These are phyloP conservation scores for Anniella stebbinsi DNA, from an alignment of 2,797 vertebrate species.

Conservation along the genomic window DNA sequence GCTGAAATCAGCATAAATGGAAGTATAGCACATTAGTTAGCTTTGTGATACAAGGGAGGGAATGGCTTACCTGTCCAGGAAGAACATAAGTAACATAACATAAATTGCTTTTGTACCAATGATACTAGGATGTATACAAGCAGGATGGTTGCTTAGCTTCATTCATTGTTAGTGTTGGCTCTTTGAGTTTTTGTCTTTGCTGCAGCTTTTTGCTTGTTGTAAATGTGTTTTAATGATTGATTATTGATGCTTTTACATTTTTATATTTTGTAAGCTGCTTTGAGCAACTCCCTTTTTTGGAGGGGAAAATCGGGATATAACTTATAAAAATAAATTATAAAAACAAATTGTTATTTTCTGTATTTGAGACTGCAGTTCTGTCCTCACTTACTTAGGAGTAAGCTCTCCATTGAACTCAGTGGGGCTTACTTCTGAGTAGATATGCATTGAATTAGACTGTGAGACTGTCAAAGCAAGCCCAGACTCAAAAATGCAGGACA, in stretches of 20 bases:
- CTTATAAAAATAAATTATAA: neutral
- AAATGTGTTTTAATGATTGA: neutral
- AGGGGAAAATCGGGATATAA: neutral
- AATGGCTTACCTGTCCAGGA: neutral
- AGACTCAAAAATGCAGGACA: neutral
- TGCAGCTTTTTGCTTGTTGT: neutral
- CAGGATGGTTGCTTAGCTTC: neutral
- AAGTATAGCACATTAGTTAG: neutral
- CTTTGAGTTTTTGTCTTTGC: neutral
- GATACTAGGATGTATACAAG: neutral
- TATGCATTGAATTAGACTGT: neutral
- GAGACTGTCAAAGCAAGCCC: neutral
- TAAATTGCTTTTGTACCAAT: neutral
- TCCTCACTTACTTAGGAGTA: neutral
- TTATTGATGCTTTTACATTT: neutral
- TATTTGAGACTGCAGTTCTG: neutral
- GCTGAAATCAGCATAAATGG: neutral
- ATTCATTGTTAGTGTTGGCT: neutral
- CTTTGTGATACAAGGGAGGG: neutral
- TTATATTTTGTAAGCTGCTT: neutral
- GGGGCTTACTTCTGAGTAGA: neutral
- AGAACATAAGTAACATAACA: neutral
- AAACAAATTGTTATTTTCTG: neutral
- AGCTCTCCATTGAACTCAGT: neutral
- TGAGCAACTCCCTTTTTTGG: neutral